Base-by-base conservation (phyloP, 2,888 invertebrate genomes). In the Eristalis arbustorum region DNA sequence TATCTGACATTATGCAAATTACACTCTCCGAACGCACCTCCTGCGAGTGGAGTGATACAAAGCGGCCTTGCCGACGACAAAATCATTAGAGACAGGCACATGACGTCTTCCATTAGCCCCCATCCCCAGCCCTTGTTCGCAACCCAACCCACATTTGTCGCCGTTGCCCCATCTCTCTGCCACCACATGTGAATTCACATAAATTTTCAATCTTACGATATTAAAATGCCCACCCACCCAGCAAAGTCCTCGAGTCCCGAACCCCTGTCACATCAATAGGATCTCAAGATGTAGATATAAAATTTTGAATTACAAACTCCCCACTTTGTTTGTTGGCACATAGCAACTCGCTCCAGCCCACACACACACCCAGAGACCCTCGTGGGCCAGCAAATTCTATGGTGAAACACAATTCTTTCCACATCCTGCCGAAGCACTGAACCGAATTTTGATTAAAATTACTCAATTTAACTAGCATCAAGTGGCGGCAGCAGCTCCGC, bases 1-100 rank as follows among this genome's bases (percentile, higher is more conserved):
- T 76, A 74, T 78, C 77, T 85, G 85, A 81, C 77, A 85, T 85
- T 81, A 85, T 81, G 81, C 73, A 81, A 85, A 81, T 85, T 77
- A 84, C 68, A 49, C 22, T 63, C 22, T 63, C 72, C 75, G 28
- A 25, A 25, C 22, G 18, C 42, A 3, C 31, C 59, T 40, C 59
- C 57, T 42, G 18, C n/a, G n/a, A n/a, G n/a, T n/a, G 59, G 13
- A 14, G 25, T 66, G 34, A 66, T 34, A 25, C 67, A 69, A 63
- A 77, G 18, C 25, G 37, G 28, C 64, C 59, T 71, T 23, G 57
- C 63, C 59, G 31, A 62, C 42, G 56, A 62, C 56, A 72, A 79
- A 18, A 8, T 49, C 61, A 34, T 75, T 81, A 37, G 59, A 62
- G 40, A 72, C 62, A 31, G 34, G 57, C 68, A 74, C 66, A 68